phyloP scores from a whole-genome alignment of 2,113 vertebrate genomes.

The Atractosteus spatula region DNA sequence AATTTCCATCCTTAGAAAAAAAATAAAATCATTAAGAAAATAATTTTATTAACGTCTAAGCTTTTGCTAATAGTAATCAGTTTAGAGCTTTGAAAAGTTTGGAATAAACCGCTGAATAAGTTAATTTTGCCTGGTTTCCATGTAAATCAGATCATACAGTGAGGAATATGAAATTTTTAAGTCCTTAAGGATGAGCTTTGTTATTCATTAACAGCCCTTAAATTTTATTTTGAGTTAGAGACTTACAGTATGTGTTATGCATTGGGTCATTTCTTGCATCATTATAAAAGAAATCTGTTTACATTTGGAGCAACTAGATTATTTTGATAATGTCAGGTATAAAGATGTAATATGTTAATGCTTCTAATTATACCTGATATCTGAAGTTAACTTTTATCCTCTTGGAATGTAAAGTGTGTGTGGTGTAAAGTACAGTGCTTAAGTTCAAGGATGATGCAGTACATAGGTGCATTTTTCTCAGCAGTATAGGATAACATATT shows the following conservation, averaged over 20 bases:
- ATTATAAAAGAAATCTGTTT: conserved; percentile 63
- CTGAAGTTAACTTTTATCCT: conserved; percentile 74
- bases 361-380: conserved; percentile 72
- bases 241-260: conserved; percentile 50
- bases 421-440: conserved; percentile 42
- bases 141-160: conserved; percentile 46
- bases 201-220: conserved; percentile 34
- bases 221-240: conserved; percentile 47
- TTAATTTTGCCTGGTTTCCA: conserved; percentile 26
- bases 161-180: not conserved
- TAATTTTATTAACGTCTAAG: conserved; percentile 55
- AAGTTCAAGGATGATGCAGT: conserved; percentile 14
- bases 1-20: conserved; percentile 45
- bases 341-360: conserved; percentile 69
- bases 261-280: conserved; percentile 53
- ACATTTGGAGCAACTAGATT: conserved; percentile 69
- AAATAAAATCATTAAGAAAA: conserved; percentile 54
- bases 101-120: conserved; percentile 39
- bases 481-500: too few species aligned
- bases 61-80: conserved; percentile 47
- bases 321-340: conserved; percentile 63
- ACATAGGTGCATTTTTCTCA: not conserved
- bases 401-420: conserved; percentile 54
- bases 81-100: conserved; percentile 41
- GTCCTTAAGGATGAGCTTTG: conserved; percentile 28